Base-by-base conservation (phyloP, 2,113 vertebrate species). In the Poicephalus gulielmi region DNA sequence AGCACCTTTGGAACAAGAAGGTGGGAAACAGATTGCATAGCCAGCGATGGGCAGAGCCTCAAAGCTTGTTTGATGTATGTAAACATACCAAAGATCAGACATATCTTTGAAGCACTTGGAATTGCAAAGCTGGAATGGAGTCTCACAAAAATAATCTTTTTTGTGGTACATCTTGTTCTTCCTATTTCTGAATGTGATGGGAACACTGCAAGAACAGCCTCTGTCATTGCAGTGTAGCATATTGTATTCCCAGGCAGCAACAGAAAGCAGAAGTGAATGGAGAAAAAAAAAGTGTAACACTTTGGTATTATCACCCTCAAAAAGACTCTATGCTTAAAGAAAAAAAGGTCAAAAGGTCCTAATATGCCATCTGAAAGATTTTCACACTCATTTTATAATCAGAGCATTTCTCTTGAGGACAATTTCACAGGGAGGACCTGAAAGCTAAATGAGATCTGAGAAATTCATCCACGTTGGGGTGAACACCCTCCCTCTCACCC, bases 101-200 rank as follows among this genome's bases (percentile, higher is more conserved):
- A 0, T 16, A 41, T 76, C 93, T 94, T 73, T 86, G 86, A 94
- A 83, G 70, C 83, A 63, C 62, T 94, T 83, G 84, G 83, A 94
- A 93, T 68, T 89, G 94, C 91, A 96, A 95, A 96, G 80, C 80
- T 79, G 80, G 88, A 92, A 81, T 30, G n/a, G 67, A 96, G 67
- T 46, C 49, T 91, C 83, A 96, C 80, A 94, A 85, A 94, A 96
- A 93, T 94, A 97, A 95, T 92, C 83, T 71, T 44, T 28, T 33
- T 87, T 62, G 0, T 70, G 67, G 96, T 33, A 96, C 94, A 91
- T 84, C 77, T 83, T 94, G 92, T 96, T 95, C 95, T 59, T 94
- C 96, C 92, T 96, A 85, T 91, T 96, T 93, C 95, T 86, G 89
- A 96, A 66, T 63, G 86, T 83, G 94, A 96, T 76, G 94, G 74